Evolutionary conservation across 1,140 invertebrate species (phyloP), one percentile per base, ranked within the genome.

Genomic region (Agrilus planipennis): DNA sequence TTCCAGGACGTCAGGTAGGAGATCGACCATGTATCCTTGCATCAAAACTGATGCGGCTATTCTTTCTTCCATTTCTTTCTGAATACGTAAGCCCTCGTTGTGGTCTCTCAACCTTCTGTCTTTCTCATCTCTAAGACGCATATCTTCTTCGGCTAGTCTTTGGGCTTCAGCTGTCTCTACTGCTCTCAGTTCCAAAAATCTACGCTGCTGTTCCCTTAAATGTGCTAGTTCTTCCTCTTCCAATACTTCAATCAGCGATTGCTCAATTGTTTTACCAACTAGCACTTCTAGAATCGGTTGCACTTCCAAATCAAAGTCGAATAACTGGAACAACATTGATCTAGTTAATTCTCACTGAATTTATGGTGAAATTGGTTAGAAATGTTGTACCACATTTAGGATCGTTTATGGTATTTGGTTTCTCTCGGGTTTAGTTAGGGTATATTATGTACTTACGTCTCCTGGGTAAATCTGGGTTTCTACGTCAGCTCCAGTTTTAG

Each of bases 251-350:
- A 84, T 72, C 46, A 93, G 65, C 9, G 86, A 77, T 64, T 90
- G 85, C 55, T 91, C 84, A 25, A 90, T 70, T 20, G 85, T 89
- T 59, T 88, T 87, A 16, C 86, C 86, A 14, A 92, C 82, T 19
- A 94, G 64, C 11, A 84, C 76, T 61, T 92, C 88, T 35, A 92
- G 68, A 27, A 92, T 81, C 5, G 89, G 86, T 53, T 81, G 78
- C 6, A 90, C 86, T 62, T 92, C 89, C 49, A 76, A 63, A 62
- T 93, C 88, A 64, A 89, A 94, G 64, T 92, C 80, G 62, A 84
- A 88, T n/a, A 88, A 64, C 30, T 32, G 30, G 15, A 32, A 32
- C 6, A n/a, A n/a, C n/a, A n/a, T n/a, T n/a, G n/a, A n/a, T n/a
- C n/a, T n/a, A n/a, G n/a, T n/a, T n/a, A n/a, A n/a, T n/a, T n/a